Evolutionary conservation across 2,797 vertebrate species (phyloP).

Genomic region (Tauraco hartlaubi): DNA sequence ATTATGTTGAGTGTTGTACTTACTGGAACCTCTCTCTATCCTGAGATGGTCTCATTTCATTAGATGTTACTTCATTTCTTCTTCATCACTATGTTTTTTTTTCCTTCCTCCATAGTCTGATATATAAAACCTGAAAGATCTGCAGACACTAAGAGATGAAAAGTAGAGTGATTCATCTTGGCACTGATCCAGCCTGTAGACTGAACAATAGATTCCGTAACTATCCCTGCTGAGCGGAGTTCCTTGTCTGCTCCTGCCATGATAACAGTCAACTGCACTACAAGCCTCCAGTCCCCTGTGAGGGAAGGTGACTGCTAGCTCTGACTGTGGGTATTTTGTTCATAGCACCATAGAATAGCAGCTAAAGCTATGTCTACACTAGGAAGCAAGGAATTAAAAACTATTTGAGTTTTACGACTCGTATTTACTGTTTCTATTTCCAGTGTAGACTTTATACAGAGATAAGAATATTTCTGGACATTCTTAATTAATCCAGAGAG

Average conservation of each 20-base stretch:
- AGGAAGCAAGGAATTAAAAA: background rate
- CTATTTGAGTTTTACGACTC: background rate
- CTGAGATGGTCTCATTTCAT: background rate
- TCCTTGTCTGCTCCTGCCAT: slow-evolving; percentile 32
- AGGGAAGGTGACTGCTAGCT: slow-evolving; percentile 10
- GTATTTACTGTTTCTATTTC: background rate
- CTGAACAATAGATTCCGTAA: slow-evolving; percentile 39
- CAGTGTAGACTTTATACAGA: background rate
- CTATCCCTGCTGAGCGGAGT: slow-evolving; percentile 47
- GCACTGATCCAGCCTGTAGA: background rate
- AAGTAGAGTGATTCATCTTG: slow-evolving; percentile 53
- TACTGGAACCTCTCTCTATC: background rate
- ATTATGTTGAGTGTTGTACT: background rate
- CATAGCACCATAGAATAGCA: background rate
- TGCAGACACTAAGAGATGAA: background rate
- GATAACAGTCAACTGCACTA: background rate
- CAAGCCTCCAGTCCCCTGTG: background rate
- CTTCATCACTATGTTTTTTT: background rate
- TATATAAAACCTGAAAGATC: slow-evolving; percentile 13
- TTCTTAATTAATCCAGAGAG: background rate
- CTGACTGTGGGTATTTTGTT: slow-evolving; percentile 16
- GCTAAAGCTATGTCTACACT: background rate
- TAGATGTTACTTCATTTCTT: slow-evolving; percentile 9
- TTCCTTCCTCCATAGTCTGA: background rate
- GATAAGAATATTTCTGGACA: background rate